These are phyloP conservation scores for Synergus umbraculus DNA, from an alignment of 2,888 invertebrate genomes.

Conservation along the genomic window DNA sequence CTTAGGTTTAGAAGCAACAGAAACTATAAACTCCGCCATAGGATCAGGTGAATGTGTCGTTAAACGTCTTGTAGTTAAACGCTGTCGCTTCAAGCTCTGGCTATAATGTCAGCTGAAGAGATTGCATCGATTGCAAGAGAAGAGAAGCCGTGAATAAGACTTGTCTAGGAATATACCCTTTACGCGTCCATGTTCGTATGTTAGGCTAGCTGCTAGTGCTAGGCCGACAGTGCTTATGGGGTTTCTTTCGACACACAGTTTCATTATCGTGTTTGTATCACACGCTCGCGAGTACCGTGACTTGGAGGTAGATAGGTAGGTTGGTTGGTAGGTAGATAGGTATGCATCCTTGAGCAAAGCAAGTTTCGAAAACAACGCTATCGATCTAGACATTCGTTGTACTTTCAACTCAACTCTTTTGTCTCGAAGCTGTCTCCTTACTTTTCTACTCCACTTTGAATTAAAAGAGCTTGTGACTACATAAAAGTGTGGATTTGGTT, in stretches of 20 bases:
- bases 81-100: slow-evolving; percentile 1
- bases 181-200: not conserved
- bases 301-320: slow-evolving; percentile 29
- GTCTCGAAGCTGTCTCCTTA: slow-evolving; percentile 12
- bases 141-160: slow-evolving; percentile 28
- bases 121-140: slow-evolving; percentile 33
- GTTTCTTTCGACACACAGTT: slow-evolving; percentile 15
- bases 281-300: not conserved
- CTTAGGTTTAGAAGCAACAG: not conserved
- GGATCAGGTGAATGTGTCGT: slow-evolving; percentile 18
- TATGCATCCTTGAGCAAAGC: slow-evolving; percentile 32
- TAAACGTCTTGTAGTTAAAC: not conserved
- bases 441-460: slow-evolving; percentile 26
- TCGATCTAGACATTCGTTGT: slow-evolving; percentile 31
- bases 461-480: slow-evolving; percentile 15
- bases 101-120: slow-evolving; percentile 33
- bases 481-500: not conserved
- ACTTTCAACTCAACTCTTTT: slow-evolving; percentile 38
- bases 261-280: slow-evolving; percentile 12
- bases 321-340: slow-evolving; percentile 26
- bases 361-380: slow-evolving; percentile 34
- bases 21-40: slow-evolving; percentile 18
- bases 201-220: not conserved
- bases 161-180: slow-evolving; percentile 30
- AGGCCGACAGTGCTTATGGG: slow-evolving; percentile 6